A percentile compares a stretch with the other conserved stretches of the same genome.
Evolutionary conservation across 2,888 invertebrate genomes (phyloP).

Genomic region (Drosophila prolongata): DNA sequence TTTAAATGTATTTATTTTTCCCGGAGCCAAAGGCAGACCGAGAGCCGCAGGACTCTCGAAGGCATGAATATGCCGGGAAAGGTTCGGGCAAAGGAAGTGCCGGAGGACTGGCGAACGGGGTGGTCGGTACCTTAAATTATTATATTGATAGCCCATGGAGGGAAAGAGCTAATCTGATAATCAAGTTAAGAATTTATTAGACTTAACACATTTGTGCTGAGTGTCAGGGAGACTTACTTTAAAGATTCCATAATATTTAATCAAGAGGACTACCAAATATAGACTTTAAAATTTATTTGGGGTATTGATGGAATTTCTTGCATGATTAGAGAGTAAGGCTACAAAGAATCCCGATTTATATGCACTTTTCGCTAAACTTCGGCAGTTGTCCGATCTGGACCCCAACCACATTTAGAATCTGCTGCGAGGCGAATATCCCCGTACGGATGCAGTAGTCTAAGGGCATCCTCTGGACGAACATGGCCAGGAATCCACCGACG

Average conservation of each 20-base stretch:
- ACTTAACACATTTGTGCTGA: background rate
- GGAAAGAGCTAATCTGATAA: conserved; percentile 28
- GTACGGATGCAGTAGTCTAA: conserved; percentile 69
- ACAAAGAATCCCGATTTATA: conserved; percentile 9
- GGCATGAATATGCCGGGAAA: conserved; percentile 19
- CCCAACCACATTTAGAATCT: conserved; percentile 47
- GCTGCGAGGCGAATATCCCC: conserved; percentile 67
- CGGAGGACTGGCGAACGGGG: conserved; percentile 2
- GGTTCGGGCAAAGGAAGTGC: conserved; percentile 26
- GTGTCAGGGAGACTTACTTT: background rate
- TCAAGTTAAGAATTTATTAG: conserved; percentile 28
- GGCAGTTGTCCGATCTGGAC: conserved; percentile 56
- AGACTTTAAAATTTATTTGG: conserved; percentile 7
- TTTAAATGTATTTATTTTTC: conserved; percentile 53
- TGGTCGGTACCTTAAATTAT: conserved; percentile 26
- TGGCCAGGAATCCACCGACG: conserved; percentile 67
- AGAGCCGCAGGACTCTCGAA: conserved; percentile 27
- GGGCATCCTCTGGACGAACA: conserved; percentile 64
- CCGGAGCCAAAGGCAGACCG: conserved; percentile 26
- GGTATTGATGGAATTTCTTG: background rate
- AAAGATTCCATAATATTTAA: too few relatives aligned
- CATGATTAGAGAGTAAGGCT: background rate
- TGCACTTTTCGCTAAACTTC: conserved; percentile 55
- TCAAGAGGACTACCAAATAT: too few relatives aligned
- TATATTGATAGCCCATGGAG: conserved; percentile 30